Percentiles rank a stretch among this genome's conserved stretches.
These are phyloP conservation scores for Meteorus cinctellus DNA, from an alignment of 2,888 invertebrate genomes.

Conservation along the genomic window DNA sequence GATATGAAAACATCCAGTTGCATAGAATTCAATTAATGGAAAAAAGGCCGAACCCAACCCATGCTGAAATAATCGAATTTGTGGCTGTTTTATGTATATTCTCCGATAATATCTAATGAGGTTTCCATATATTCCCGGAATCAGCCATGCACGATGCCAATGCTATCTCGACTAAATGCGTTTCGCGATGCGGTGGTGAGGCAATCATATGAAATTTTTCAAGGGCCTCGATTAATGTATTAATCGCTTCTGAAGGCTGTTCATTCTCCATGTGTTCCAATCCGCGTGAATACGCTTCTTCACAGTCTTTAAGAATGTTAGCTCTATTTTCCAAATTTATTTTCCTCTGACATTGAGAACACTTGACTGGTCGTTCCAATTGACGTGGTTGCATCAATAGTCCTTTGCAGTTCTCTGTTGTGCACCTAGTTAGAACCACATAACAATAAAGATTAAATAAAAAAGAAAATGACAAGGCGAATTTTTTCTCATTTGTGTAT, in stretches of 20 bases:
- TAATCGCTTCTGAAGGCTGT: conserved; percentile 75
- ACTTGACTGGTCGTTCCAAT: conserved; percentile 71
- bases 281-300: conserved; percentile 74
- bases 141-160: conserved; percentile 80
- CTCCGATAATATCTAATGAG: neutral
- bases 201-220: conserved; percentile 79
- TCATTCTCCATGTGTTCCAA: conserved; percentile 75
- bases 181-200: conserved; percentile 80
- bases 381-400: conserved; percentile 74
- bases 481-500: too few species aligned
- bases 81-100: too few species aligned
- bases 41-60: too few species aligned
- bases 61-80: too few species aligned
- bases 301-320: conserved; percentile 72
- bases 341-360: conserved; percentile 75
- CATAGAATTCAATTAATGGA: neutral
- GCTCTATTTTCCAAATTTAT: conserved; percentile 74
- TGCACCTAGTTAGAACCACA: conserved; percentile 72
- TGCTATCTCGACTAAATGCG: conserved; percentile 82
- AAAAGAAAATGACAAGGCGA: neutral
- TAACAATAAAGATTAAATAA: conserved; percentile 41
- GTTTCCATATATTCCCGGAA: conserved; percentile 73
- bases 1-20: neutral
- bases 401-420: conserved; percentile 74
- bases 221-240: conserved; percentile 76